Percentiles rank a stretch among this genome's conserved stretches.
Evolutionary conservation across 2,888 invertebrate genomes (phyloP).

Genomic region (Erannis defoliaria): DNA sequence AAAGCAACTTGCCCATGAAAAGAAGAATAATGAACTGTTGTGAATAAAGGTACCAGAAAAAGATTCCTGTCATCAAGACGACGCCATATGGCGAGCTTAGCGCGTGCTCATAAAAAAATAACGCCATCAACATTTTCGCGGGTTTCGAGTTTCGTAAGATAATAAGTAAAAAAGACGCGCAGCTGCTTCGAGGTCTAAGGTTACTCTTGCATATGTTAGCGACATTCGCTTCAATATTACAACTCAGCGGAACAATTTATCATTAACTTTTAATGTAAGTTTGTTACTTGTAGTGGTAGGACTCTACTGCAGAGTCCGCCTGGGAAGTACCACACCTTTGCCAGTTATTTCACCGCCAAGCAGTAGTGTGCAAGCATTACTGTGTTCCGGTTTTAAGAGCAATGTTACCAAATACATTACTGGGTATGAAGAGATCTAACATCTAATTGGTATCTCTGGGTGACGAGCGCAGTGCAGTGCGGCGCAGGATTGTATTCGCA

Average conservation of each 20-base stretch:
- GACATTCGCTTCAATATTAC: slow-evolving; percentile 25
- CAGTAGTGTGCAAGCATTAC: no score
- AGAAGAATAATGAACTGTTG: slow-evolving; percentile 45
- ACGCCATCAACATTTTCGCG: slow-evolving; percentile 69
- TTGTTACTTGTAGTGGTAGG: neutral
- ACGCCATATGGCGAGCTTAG: slow-evolving; percentile 78
- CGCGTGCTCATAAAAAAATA: slow-evolving; percentile 72
- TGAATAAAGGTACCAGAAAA: slow-evolving; percentile 44
- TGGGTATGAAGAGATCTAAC: no score
- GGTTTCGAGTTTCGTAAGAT: slow-evolving; percentile 74
- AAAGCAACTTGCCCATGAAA: no score
- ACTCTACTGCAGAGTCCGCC: no score
- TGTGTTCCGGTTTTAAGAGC: no score
- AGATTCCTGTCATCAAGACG: slow-evolving; percentile 57
- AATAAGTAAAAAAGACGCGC: slow-evolving; percentile 70
- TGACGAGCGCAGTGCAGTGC: no score
- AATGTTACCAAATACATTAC: no score
- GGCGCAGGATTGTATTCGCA: no score
- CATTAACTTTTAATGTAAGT: neutral
- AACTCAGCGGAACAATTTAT: slow-evolving; percentile 9
- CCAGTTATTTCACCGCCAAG: no score
- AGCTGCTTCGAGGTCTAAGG: slow-evolving; percentile 78
- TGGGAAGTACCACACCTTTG: no score
- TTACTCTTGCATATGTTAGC: slow-evolving; percentile 72
- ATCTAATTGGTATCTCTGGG: no score